phyloP scores from a whole-genome alignment of 2,797 vertebrate species.

The Notamacropus eugenii region DNA sequence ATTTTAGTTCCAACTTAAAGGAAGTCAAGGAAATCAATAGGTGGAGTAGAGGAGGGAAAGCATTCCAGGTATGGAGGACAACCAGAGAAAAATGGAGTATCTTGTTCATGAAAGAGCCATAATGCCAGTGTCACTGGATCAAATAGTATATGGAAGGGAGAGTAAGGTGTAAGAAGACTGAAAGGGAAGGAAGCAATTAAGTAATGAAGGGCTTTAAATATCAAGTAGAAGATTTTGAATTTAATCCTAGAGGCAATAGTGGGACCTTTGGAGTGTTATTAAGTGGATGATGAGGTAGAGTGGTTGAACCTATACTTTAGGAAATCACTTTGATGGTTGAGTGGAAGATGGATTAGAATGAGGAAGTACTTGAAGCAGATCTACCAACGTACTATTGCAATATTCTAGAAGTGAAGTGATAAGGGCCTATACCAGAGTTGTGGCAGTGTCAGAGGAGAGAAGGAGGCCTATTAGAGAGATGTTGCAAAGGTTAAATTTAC shows the following conservation, averaged over 20 bases:
- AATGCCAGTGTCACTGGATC: not conserved
- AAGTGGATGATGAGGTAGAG: not conserved
- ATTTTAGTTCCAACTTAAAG: slow-evolving; percentile 29
- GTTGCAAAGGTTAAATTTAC: not conserved
- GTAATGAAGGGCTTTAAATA: not conserved
- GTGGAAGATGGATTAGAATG: not conserved
- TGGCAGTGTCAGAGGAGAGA: not conserved
- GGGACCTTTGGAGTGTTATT: not conserved
- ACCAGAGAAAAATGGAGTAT: not conserved
- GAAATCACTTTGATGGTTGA: not conserved
- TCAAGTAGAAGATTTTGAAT: not conserved
- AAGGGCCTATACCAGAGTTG: not conserved
- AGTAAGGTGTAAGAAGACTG: not conserved
- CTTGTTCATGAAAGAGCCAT: not conserved
- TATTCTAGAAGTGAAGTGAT: not conserved
- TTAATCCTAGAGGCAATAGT: not conserved
- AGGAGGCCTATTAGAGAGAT: not conserved
- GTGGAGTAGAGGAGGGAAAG: not conserved
- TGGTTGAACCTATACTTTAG: not conserved
- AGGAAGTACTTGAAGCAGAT: not conserved
- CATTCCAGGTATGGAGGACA: not conserved
- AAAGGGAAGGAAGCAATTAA: not conserved
- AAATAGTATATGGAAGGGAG: not conserved
- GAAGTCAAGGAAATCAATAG: not conserved
- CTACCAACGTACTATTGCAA: not conserved